Evolutionary conservation across 2,113 vertebrate genomes (phyloP).

Genomic region (Sminthopsis crassicaudata): DNA sequence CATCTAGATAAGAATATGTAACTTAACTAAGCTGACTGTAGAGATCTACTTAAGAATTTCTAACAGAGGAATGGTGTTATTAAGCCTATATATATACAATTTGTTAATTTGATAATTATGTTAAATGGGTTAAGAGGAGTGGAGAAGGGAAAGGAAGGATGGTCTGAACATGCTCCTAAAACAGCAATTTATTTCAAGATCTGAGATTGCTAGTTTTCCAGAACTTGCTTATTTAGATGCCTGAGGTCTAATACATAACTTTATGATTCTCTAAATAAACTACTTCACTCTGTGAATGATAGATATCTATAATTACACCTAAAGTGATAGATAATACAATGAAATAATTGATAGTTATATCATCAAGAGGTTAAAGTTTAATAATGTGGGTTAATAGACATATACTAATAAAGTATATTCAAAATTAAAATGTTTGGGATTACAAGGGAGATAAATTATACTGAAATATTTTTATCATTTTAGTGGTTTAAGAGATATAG

Average conservation of each 20-base stretch:
- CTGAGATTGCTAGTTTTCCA: neutral
- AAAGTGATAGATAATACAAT: neutral
- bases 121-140: neutral
- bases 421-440: neutral
- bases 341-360: neutral
- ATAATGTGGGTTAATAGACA: neutral
- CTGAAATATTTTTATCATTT: neutral
- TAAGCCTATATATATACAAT: neutral
- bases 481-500: neutral
- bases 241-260: neutral
- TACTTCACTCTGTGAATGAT: neutral
- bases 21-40: neutral
- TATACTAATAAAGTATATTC: neutral
- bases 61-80: neutral
- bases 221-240: neutral
- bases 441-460: neutral
- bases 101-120: neutral
- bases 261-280: neutral
- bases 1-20: neutral
- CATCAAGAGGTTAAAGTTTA: neutral
- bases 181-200: neutral
- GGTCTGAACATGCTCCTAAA: neutral
- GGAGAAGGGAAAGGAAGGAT: neutral
- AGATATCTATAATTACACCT: neutral
- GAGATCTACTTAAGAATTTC: neutral